phyloP scores from a whole-genome alignment of 2,888 invertebrate species.

The Lysandra coridon region DNA sequence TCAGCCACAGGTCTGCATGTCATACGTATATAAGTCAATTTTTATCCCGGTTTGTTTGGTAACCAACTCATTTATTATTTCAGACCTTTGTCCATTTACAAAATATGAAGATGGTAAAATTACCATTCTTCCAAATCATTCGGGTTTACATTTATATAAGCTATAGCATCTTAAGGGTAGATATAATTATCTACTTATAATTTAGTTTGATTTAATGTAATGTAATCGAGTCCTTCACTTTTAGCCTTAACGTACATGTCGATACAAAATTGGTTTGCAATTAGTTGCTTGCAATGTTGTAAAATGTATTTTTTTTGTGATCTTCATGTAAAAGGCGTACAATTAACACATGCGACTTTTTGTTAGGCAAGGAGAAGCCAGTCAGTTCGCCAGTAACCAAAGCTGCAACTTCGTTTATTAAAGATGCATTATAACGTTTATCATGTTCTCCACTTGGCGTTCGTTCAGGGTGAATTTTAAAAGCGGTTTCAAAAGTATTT shows the following conservation, averaged over 20 bases:
- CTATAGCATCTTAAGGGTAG: no score
- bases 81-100: no score
- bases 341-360: background rate
- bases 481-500: slow-evolving; percentile 47
- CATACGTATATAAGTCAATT: no score
- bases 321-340: background rate
- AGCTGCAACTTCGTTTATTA: slow-evolving; percentile 46
- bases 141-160: no score
- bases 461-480: slow-evolving; percentile 43
- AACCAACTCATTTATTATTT: no score
- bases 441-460: slow-evolving; percentile 47
- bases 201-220: no score
- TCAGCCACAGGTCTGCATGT: no score
- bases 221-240: background rate
- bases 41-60: no score
- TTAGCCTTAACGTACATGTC: background rate
- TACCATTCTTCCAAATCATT: no score
- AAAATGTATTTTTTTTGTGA: background rate
- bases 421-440: slow-evolving; percentile 46
- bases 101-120: no score
- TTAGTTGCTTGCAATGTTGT: background rate
- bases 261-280: slow-evolving; percentile 33
- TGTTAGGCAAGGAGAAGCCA: background rate
- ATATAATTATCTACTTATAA: no score
- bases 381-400: slow-evolving; percentile 41